These are phyloP conservation scores for Trinorchestia longiramus DNA, from an alignment of 1,140 invertebrate genomes.

Conservation along the genomic window DNA sequence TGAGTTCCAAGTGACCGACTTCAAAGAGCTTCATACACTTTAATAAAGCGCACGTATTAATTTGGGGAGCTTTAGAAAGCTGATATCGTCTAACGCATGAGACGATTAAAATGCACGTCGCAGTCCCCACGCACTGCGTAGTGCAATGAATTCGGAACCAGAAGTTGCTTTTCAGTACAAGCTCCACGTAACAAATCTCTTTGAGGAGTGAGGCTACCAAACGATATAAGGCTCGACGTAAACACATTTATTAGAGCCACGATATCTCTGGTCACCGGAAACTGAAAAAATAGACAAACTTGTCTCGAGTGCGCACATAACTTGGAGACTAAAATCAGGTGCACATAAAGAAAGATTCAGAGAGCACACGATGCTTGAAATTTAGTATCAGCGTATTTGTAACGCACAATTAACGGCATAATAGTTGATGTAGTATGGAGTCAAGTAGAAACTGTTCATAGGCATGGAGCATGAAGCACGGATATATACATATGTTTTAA, in stretches of 20 bases:
- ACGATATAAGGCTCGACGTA: conserved; percentile 12
- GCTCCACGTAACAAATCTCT: background rate
- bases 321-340: background rate
- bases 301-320: background rate
- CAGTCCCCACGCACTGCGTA: background rate
- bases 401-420: background rate
- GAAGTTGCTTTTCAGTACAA: background rate
- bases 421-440: too few relatives aligned
- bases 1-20: background rate
- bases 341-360: background rate
- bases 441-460: too few relatives aligned
- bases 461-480: too few relatives aligned
- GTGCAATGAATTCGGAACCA: background rate
- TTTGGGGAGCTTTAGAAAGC: background rate
- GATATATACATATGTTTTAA: too few relatives aligned
- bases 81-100: background rate
- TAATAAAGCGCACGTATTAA: background rate
- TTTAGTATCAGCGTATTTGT: background rate
- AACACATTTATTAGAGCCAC: conserved; percentile 23
- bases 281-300: background rate
- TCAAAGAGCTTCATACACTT: background rate
- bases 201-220: background rate
- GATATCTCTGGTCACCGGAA: background rate
- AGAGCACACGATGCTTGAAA: background rate
- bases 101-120: background rate